A percentile compares a stretch with the other conserved stretches of the same genome.
phyloP scores from a whole-genome alignment of 1,140 invertebrate species.

The Lycorma delicatula region DNA sequence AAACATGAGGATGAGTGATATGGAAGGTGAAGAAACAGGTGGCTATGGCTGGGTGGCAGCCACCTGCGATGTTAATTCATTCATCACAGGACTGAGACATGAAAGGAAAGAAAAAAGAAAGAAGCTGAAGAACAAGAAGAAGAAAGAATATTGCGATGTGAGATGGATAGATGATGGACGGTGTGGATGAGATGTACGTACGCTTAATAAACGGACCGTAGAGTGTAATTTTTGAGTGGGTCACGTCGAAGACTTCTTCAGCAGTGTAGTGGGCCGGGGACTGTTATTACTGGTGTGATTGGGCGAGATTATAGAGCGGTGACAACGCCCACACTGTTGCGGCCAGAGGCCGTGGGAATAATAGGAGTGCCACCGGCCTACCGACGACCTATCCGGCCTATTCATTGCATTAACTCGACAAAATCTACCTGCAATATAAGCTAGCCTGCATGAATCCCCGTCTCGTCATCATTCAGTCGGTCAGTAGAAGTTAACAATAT shows the following conservation, averaged over 20 bases:
- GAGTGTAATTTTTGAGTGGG: neutral
- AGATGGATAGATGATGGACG: neutral
- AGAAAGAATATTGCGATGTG: neutral
- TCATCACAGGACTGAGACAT: neutral
- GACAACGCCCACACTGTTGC: neutral
- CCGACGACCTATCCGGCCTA: no score
- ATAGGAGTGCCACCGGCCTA: neutral
- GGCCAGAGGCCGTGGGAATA: neutral
- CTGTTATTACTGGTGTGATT: slow-evolving; percentile 5
- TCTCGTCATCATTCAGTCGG: no score
- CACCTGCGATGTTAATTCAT: no score
- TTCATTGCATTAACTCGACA: no score
- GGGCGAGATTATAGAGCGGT: slow-evolving; percentile 4
- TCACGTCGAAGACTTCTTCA: neutral
- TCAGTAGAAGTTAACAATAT: no score
- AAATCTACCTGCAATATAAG: no score
- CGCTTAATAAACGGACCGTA: no score
- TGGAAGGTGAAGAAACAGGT: neutral
- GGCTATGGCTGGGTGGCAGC: no score
- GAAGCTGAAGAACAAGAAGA: neutral
- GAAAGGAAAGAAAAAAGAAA: neutral
- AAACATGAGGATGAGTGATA: neutral
- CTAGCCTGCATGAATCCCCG: no score
- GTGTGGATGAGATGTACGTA: neutral
- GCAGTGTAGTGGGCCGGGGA: neutral